These are phyloP conservation scores for Lagenorhynchus albirostris DNA, from an alignment of 2,113 vertebrate genomes.

Conservation along the genomic window DNA sequence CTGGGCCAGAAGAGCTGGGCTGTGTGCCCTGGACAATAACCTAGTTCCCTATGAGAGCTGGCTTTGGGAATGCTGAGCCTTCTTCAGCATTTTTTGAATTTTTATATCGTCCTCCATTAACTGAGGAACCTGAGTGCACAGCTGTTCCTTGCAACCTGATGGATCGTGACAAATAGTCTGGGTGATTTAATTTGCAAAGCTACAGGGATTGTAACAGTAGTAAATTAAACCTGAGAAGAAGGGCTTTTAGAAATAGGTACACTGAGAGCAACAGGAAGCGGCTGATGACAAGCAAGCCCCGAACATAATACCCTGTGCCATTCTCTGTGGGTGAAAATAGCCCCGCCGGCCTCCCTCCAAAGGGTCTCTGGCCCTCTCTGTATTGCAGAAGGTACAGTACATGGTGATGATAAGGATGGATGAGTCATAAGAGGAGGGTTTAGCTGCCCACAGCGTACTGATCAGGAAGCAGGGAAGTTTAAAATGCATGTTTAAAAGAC, in stretches of 20 bases:
- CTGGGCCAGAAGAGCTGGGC: not conserved
- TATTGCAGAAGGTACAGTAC: not conserved
- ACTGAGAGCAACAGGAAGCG: conserved; percentile 23
- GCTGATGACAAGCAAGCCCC: not conserved
- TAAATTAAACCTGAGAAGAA: conserved; percentile 48
- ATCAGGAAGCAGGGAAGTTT: conserved; percentile 30
- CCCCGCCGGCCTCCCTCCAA: not conserved
- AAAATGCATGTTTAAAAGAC: conserved; percentile 16
- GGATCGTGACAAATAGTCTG: conserved; percentile 35
- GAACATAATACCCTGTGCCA: not conserved
- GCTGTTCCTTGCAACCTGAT: conserved; percentile 32
- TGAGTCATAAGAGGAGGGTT: conserved; percentile 48
- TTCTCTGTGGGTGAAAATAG: conserved; percentile 17
- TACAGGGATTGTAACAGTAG: not conserved
- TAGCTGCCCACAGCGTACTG: not conserved
- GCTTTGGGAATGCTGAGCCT: not conserved
- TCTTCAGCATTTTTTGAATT: conserved; percentile 30
- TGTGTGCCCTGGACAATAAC: not conserved
- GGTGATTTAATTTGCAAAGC: conserved; percentile 48
- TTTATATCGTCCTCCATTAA: conserved; percentile 34
- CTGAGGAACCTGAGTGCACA: not conserved
- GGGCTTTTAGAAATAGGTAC: conserved; percentile 26
- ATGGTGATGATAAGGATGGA: not conserved
- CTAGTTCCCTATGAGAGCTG: not conserved
- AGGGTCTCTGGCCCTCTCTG: not conserved